phyloP scores from a whole-genome alignment of 1,140 invertebrate species.

The Streblospio benedicti region DNA sequence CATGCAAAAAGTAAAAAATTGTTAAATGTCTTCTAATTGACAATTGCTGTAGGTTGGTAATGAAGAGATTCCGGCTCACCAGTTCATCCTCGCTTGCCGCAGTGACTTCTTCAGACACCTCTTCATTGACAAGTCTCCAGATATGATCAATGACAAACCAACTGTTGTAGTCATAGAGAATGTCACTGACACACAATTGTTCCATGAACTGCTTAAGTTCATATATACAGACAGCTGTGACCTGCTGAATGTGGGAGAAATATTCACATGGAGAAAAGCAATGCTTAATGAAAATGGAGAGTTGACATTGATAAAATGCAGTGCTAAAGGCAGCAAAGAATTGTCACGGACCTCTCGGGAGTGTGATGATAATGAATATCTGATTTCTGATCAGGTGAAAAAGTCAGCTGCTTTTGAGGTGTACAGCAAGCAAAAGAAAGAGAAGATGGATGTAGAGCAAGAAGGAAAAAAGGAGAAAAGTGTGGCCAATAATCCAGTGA shows the following conservation, averaged over 20 bases:
- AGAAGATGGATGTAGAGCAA: slow-evolving; percentile 17
- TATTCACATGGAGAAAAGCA: slow-evolving; percentile 17
- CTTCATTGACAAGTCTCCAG: slow-evolving; percentile 12
- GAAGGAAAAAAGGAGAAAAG: slow-evolving; percentile 10
- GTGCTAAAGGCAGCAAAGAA: too few relatives aligned
- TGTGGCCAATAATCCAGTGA: slow-evolving; percentile 46
- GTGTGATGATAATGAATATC: too few relatives aligned
- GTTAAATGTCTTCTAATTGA: neutral
- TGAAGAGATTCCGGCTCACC: slow-evolving; percentile 33
- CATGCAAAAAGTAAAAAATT: neutral
- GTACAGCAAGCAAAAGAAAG: slow-evolving; percentile 43
- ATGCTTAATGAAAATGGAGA: slow-evolving; percentile 9
- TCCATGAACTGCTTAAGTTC: slow-evolving; percentile 57
- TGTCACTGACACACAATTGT: slow-evolving; percentile 46
- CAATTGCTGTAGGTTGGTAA: neutral
- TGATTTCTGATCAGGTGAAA: too few relatives aligned
- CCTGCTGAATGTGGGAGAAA: slow-evolving; percentile 50
- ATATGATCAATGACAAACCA: neutral
- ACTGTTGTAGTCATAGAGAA: neutral
- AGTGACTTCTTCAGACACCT: slow-evolving; percentile 35
- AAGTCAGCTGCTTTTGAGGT: slow-evolving; percentile 56
- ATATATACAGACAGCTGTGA: slow-evolving; percentile 62
- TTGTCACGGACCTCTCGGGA: too few relatives aligned
- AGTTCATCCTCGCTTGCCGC: slow-evolving; percentile 32
- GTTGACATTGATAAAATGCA: too few relatives aligned